phyloP scores from a whole-genome alignment of 2,797 vertebrate genomes.

The Hypotaenidia okinawae region DNA sequence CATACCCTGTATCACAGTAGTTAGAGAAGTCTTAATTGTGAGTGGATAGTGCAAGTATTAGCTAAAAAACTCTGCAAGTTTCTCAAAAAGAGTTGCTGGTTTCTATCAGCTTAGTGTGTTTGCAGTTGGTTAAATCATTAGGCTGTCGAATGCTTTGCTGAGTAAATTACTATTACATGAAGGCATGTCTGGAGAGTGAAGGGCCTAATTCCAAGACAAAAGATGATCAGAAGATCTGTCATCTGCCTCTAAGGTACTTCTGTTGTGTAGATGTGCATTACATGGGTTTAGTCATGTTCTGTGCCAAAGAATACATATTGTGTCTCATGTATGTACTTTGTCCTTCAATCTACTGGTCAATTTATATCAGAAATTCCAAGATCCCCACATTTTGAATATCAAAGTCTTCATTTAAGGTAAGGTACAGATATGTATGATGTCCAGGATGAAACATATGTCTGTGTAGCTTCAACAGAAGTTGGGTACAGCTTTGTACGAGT shows the following conservation, averaged over 20 bases:
- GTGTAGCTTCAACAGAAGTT: not conserved
- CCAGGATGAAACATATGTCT: not conserved
- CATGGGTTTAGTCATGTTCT: not conserved
- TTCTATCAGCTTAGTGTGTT: not conserved
- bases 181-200: not conserved
- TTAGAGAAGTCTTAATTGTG: not conserved
- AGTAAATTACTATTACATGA: not conserved
- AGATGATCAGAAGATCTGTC: not conserved
- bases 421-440: not conserved
- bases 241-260: not conserved
- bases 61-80: not conserved
- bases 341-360: not conserved
- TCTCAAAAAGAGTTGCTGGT: not conserved
- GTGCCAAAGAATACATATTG: rapidly evolving
- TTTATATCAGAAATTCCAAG: not conserved
- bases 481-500: not conserved
- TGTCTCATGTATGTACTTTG: not conserved
- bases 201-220: not conserved
- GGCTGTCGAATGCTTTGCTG: not conserved
- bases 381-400: not conserved
- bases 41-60: not conserved
- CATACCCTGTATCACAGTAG: not conserved
- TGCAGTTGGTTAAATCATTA: not conserved
- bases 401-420: not conserved
- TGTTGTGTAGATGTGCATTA: no score